Evolutionary conservation across 2,113 vertebrate genomes (phyloP).

Genomic region (Megaceryle torquata): DNA sequence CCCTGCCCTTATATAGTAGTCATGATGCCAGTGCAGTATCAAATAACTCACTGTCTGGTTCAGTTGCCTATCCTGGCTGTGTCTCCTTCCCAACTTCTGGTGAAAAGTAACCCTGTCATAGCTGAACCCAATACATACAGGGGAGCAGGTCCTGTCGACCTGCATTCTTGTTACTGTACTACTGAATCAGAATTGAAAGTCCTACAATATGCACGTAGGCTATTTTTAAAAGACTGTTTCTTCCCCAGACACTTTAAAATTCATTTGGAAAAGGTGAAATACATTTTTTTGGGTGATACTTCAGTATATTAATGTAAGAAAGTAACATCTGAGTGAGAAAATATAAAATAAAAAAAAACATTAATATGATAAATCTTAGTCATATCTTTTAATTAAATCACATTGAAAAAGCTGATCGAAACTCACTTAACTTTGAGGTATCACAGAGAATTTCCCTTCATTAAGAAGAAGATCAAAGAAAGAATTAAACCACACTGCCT

Average conservation of each 20-base stretch:
- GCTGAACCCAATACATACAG: background rate
- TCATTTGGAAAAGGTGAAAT: background rate
- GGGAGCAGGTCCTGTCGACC: background rate
- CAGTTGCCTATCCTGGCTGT: background rate
- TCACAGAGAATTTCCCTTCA: background rate
- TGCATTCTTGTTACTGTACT: background rate
- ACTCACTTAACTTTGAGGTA: background rate
- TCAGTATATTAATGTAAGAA: background rate
- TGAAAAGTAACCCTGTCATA: background rate
- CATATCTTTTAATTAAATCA: conserved; percentile 38
- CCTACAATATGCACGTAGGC: background rate
- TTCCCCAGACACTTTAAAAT: background rate
- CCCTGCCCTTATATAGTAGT: background rate
- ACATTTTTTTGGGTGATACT: background rate
- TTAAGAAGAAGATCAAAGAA: conserved; percentile 27
- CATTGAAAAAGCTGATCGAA: background rate
- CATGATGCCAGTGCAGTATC: background rate
- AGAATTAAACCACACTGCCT: background rate
- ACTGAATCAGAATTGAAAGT: background rate
- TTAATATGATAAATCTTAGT: background rate
- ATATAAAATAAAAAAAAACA: background rate
- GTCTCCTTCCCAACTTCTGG: background rate
- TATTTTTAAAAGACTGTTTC: background rate
- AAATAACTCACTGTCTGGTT: background rate
- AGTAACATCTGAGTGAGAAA: background rate